Evolutionary conservation across 2,113 vertebrate species (phyloP), one percentile per base, ranked within the genome.

Genomic region (Oryzias curvinotus): DNA sequence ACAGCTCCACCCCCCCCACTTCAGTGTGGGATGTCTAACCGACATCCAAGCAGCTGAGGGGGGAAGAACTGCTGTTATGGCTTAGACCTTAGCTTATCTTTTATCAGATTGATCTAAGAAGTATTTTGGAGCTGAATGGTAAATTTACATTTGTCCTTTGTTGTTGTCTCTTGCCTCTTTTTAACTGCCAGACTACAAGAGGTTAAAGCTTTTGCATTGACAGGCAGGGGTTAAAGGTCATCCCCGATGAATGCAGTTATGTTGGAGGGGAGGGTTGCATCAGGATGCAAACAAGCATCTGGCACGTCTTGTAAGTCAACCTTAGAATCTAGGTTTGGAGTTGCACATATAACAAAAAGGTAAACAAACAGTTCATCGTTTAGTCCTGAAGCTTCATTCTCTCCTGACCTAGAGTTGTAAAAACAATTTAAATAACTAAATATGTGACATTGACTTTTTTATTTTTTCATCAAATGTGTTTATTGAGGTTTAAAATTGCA

Each of bases 201-300:
- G 73, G 79, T 81, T 84, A 82, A 84, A 41, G 36, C 65, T 74
- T 59, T 65, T 51, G 52, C 51, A 52, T 68, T 65, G 65, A 85
- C 74, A 62, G 59, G 62, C 65, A 52, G 36, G 49, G 80, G 78
- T 85, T 25, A 85, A 78, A 85, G 84, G 84, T 88, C 75, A 43
- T 17, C 30, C 45, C 71, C 55, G 64, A 52, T 85, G 77, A 81
- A 85, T 72, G 65, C 61, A 80, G 86, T 82, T 78, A 73, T 81
- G 83, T 14, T n/a, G 66, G 68, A 14, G 19, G 69, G 63, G 57
- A 23, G 69, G 76, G 84, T 73, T 56, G 67, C 56, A 80, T 43
- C 53, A 70, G 81, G 71, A 80, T 42, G 14, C 10, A n/a, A 80
- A 53, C 62, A 77, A 72, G 73, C 77, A 81, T 79, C 74, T 81